Evolutionary conservation across 2,888 invertebrate genomes (phyloP).

Genomic region (Campaea margaritaria): DNA sequence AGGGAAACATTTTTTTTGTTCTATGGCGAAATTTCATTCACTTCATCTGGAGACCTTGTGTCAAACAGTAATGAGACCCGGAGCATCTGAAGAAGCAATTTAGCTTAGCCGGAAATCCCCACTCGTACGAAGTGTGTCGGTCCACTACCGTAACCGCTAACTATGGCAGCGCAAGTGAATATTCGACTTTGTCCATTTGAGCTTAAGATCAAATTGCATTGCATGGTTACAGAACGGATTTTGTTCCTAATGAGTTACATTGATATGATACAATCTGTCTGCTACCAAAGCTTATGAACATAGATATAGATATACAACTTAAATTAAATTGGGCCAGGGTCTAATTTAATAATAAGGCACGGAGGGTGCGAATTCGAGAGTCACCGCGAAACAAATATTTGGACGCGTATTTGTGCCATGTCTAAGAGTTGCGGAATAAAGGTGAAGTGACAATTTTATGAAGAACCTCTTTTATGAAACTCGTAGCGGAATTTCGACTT

Average conservation of each 20-base stretch:
- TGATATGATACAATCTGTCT: not conserved
- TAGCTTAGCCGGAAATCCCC: slow-evolving; percentile 31
- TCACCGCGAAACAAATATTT: slow-evolving; percentile 15
- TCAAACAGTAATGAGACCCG: not conserved
- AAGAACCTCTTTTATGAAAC: not conserved
- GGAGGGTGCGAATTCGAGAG: slow-evolving; percentile 21
- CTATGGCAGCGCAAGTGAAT: not conserved
- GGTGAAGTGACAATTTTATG: too few relatives aligned
- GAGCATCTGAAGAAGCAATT: slow-evolving; percentile 36
- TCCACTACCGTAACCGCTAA: slow-evolving; percentile 8
- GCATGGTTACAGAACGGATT: not conserved
- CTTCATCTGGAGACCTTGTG: too few relatives aligned
- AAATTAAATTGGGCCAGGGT: slow-evolving; percentile 30
- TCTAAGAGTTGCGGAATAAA: too few relatives aligned
- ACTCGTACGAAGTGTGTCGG: slow-evolving; percentile 17
- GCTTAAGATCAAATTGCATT: not conserved
- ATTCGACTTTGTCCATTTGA: not conserved
- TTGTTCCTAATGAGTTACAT: not conserved
- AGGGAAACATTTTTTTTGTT: too few relatives aligned
- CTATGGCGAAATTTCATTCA: too few relatives aligned
- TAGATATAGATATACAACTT: slow-evolving; percentile 23
- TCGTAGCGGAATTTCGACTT: not conserved
- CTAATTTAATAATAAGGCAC: slow-evolving; percentile 25
- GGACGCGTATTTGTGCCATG: not conserved
- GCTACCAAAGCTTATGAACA: slow-evolving; percentile 9